Base-by-base conservation (phyloP, 2,113 vertebrate genomes). In the Dendropsophus ebraccatus region DNA sequence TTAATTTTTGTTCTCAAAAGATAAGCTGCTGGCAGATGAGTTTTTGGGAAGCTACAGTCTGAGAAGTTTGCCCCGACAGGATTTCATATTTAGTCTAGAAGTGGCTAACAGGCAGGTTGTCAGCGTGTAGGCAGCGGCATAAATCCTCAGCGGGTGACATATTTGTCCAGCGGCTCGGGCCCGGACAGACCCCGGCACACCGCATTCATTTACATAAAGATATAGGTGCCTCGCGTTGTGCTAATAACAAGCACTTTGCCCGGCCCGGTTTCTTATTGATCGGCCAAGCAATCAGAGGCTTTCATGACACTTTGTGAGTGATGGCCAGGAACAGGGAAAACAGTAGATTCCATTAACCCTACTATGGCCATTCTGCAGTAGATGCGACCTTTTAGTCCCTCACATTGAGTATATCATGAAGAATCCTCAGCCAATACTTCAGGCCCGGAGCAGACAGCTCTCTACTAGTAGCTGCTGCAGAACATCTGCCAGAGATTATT, bases 401-500 rank as follows among this genome's bases (percentile, higher is more conserved):
- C 25, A 3, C 12, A 58, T 58, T 11, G 7, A 58, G 1, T 58
- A 1, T n/a, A n/a, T 58, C 21, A 58, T 58, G 2, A 1, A 58
- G 1, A n/a, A n/a, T 58, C 21, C 7, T 2, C 23, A 58, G n/a
- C n/a, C 81, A 70, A 65, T 52, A 49, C 49, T 47, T 82, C 52
- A 10, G 54, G 28, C 16, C 80, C 12, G 23, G 62, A 12, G 41
- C 1, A 69, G 45, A 69, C 28, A 6, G 47, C 17, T 49, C 81
- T 47, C 62, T 50, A 70, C 58, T 72, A 74, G 32, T 14, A 28
- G 82, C 54, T 76, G 56, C 35, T 16, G 9, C 54, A 75, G 60
- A n/a, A 62, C 70, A 76, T 74, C 82, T 84, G 70, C 72, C 32
- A 65, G 21, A 76, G 82, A 76, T 84, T 75, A 84, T 30, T 62